These are phyloP conservation scores for Micrasema minimum DNA, from an alignment of 1,140 invertebrate species.

Conservation along the genomic window DNA sequence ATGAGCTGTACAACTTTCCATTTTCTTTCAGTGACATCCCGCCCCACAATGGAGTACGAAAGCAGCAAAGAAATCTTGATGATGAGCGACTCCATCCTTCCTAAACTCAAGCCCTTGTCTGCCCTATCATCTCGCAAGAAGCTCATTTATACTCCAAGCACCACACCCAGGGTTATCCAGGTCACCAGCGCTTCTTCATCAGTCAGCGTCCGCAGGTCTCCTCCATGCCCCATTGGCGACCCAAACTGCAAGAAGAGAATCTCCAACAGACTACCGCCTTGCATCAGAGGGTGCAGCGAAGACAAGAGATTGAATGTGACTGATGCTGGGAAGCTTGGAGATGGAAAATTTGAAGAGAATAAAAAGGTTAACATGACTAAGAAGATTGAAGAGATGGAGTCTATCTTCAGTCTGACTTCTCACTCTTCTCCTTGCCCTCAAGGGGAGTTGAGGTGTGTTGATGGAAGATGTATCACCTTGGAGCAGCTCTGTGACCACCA, in stretches of 20 bases:
- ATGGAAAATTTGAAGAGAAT: not conserved
- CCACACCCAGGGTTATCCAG: constrained; percentile 55
- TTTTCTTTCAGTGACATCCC: constrained; percentile 46
- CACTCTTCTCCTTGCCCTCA: constrained; percentile 67
- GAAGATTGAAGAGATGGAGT: constrained; percentile 34
- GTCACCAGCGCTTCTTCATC: constrained; percentile 51
- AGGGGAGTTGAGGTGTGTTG: constrained; percentile 71
- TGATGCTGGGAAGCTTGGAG: not conserved
- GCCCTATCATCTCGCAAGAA: constrained; percentile 51
- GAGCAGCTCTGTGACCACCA: constrained; percentile 72
- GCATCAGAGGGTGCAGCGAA: constrained; percentile 13
- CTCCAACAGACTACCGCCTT: not conserved
- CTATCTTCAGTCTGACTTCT: constrained; percentile 29
- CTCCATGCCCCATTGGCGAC: constrained; percentile 36
- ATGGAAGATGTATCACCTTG: constrained; percentile 72
- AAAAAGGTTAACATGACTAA: not conserved
- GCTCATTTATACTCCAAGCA: constrained; percentile 52
- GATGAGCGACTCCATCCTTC: constrained; percentile 61
- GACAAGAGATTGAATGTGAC: constrained; percentile 25
- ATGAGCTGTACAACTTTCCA: too few species aligned
- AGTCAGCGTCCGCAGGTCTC: constrained; percentile 19
- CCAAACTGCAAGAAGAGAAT: constrained; percentile 42
- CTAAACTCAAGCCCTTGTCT: constrained; percentile 59
- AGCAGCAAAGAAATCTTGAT: constrained; percentile 64
- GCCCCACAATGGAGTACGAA: constrained; percentile 52